A percentile compares a stretch with the other conserved stretches of the same genome.
These are phyloP conservation scores for Platypus cylindrus DNA, from an alignment of 2,888 invertebrate species.

Conservation along the genomic window DNA sequence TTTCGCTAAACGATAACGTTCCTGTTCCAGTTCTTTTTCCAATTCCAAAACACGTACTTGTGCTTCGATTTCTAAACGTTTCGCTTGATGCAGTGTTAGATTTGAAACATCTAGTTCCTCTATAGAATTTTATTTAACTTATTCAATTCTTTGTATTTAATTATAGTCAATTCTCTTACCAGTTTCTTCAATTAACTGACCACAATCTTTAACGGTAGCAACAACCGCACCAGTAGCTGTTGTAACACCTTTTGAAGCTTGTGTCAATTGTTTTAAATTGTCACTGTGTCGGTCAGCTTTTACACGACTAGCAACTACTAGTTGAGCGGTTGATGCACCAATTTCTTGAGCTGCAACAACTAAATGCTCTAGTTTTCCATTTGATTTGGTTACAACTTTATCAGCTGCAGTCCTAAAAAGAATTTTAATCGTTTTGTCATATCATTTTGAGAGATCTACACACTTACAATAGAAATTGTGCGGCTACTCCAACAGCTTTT, in stretches of 20 bases:
- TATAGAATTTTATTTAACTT: constrained; percentile 30
- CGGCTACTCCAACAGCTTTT: constrained; percentile 92
- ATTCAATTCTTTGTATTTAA: background rate
- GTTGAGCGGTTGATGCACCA: constrained; percentile 89
- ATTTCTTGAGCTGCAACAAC: constrained; percentile 96
- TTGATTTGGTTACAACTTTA: constrained; percentile 71
- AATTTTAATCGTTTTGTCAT: background rate
- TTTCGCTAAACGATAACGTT: constrained; percentile 72
- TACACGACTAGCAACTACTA: constrained; percentile 93
- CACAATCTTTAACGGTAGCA: constrained; percentile 84
- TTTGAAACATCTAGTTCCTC: constrained; percentile 84
- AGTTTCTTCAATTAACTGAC: constrained; percentile 71
- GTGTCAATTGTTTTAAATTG: constrained; percentile 67
- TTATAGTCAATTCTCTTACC: constrained; percentile 35
- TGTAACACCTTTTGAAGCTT: constrained; percentile 80
- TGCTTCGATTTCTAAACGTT: constrained; percentile 93
- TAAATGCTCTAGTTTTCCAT: constrained; percentile 82
- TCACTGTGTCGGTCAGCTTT: constrained; percentile 78
- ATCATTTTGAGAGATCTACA: background rate
- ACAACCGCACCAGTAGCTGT: constrained; percentile 62
- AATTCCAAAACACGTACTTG: constrained; percentile 89
- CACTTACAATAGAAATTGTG: constrained; percentile 81
- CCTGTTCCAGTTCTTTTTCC: constrained; percentile 80
- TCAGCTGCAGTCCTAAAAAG: constrained; percentile 73
- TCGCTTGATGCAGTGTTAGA: constrained; percentile 85